Base-by-base conservation (phyloP, 2,113 vertebrate genomes). In the Hylia prasina region DNA sequence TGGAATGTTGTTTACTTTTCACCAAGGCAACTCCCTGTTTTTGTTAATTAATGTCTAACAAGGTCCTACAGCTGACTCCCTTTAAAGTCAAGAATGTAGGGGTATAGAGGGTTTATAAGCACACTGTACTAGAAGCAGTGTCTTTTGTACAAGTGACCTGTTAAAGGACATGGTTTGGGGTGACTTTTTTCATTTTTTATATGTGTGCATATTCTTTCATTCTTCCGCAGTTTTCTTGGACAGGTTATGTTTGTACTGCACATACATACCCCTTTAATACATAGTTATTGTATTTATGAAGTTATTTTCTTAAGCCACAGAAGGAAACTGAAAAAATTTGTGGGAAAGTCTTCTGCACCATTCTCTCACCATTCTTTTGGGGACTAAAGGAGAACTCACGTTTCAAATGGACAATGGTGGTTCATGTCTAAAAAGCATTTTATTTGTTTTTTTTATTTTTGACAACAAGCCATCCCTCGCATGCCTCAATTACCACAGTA, bases 1-100 rank as follows among this genome's bases (percentile, higher is more conserved):
- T 95, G 89, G 87, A 96, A 96, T 96, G 94, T 94, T 91, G 94
- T 97, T 97, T 96, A 82, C 85, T 85, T 89, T 90, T 96, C 93
- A 90, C 71, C 93, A 90, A 79, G 82, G 72, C 87, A 66, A 83
- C 91, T 91, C 95, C 95, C 72, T 87, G 77, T 11, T 94, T 94
- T 86, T 90, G 37, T 93, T 96, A 93, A 93, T 96, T 97, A 93
- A 80, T 91, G 83, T 87, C 63, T 95, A 95, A 63, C 69, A 66
- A 82, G 71, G 50, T 94, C 77, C 60, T 69, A 70, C 79, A 76
- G 28, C 54, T 89, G 83, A 73, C 54, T 95, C 30, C 77, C 47
- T 81, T 94, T 89, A 87, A 57, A 86, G 84, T 71, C 51, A 60
- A 85, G 69, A 69, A 88, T 39, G 16, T 84, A 65, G 51, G 45